These are phyloP conservation scores for Lepidocyrtinus sp. DNA, from an alignment of 2,888 invertebrate species.

Conservation along the genomic window DNA sequence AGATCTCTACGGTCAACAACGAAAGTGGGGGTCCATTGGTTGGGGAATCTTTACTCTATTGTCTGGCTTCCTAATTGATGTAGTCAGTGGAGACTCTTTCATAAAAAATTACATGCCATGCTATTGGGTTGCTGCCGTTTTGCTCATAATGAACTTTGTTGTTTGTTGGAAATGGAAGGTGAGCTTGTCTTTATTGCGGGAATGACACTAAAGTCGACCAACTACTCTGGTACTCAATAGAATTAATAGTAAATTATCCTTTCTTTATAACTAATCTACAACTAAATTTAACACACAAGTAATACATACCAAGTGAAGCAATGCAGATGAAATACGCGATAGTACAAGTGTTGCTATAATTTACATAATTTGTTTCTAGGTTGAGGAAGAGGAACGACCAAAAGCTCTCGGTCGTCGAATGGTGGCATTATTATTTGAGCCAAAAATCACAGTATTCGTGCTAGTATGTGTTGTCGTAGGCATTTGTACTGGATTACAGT, in stretches of 20 bases:
- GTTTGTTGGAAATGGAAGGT: constrained; percentile 69
- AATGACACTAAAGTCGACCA: too few relatives aligned
- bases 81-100: constrained; percentile 77
- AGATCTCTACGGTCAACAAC: constrained; percentile 86
- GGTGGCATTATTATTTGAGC: constrained; percentile 77
- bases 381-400: constrained; percentile 66
- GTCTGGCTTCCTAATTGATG: constrained; percentile 85
- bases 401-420: constrained; percentile 77
- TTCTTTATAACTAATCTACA: too few relatives aligned
- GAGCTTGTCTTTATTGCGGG: constrained; percentile 33
- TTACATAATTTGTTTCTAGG: constrained; percentile 71
- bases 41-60: constrained; percentile 86
- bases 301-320: too few relatives aligned
- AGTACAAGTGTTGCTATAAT: not conserved
- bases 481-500: constrained; percentile 86
- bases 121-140: constrained; percentile 79
- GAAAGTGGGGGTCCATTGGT: constrained; percentile 90
- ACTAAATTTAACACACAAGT: too few relatives aligned
- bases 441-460: constrained; percentile 82
- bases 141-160: constrained; percentile 62
- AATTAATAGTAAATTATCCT: too few relatives aligned
- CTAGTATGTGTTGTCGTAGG: constrained; percentile 87
- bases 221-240: too few relatives aligned
- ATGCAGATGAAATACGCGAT: too few relatives aligned
- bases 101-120: constrained; percentile 84